phyloP scores from a whole-genome alignment of 2,113 vertebrate genomes.

The Chloebia gouldiae region DNA sequence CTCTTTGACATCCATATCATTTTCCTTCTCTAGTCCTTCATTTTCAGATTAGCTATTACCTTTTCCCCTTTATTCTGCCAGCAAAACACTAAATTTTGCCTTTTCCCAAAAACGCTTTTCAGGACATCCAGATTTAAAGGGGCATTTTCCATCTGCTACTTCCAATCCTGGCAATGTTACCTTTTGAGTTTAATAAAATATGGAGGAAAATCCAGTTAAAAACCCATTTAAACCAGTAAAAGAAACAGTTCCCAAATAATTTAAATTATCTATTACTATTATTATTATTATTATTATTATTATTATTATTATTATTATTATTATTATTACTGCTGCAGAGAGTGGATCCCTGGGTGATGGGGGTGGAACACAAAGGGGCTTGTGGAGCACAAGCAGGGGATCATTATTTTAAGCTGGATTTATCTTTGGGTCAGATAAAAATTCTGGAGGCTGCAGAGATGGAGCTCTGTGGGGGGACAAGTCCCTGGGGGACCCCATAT shows the following conservation, averaged over 20 bases:
- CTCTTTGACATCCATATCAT: fast-evolving
- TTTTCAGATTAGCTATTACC: not conserved
- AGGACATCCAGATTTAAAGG: not conserved
- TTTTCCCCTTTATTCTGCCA: not conserved
- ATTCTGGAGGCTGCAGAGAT: no score
- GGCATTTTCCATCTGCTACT: not conserved
- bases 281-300: fast-evolving
- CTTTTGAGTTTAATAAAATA: not conserved
- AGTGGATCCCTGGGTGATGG: no score
- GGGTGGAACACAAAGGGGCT: no score
- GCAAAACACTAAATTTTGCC: not conserved
- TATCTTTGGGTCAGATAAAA: not conserved
- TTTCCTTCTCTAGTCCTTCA: not conserved
- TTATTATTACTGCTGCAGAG: not conserved
- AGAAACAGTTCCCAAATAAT: no score
- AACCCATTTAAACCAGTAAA: not conserved
- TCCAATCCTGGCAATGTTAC: not conserved
- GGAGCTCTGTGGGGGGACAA: not conserved
- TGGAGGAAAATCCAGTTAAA: not conserved
- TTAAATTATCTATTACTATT: no score
- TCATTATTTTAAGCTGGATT: not conserved
- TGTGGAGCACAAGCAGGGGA: not conserved
- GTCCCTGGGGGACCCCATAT: no score
- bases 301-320: fast-evolving
- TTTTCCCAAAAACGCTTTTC: not conserved